A percentile compares a stretch with the other conserved stretches of the same genome.
These are phyloP conservation scores for Melanotaenia pygmaea DNA, from an alignment of 2,797 vertebrate genomes.

Conservation along the genomic window DNA sequence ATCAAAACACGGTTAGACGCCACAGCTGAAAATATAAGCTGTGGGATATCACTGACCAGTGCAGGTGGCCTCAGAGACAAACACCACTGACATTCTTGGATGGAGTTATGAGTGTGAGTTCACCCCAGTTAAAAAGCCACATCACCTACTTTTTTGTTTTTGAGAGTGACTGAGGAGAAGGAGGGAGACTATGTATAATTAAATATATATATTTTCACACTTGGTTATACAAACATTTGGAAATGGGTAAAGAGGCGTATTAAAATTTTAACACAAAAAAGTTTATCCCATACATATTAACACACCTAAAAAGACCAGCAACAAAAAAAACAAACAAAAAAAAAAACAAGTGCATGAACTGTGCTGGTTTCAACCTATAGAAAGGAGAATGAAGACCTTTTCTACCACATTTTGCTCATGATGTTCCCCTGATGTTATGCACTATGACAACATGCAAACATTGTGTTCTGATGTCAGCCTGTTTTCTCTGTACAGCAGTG, in stretches of 20 bases:
- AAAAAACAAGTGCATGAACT: neutral
- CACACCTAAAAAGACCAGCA: neutral
- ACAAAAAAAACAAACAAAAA: neutral
- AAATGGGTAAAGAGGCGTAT: constrained; percentile 10
- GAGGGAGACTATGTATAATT: neutral
- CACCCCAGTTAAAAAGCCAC: constrained; percentile 37
- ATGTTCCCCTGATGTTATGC: constrained; percentile 11
- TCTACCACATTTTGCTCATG: neutral
- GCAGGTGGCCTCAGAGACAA: constrained; percentile 69
- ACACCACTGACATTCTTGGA: constrained; percentile 49
- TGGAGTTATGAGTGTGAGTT: constrained; percentile 28
- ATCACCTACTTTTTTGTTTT: constrained; percentile 17
- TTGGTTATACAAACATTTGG: neutral
- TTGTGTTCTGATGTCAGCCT: constrained; percentile 38
- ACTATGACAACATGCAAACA: constrained; percentile 18
- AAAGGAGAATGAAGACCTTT: neutral
- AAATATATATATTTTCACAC: neutral
- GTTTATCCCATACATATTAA: neutral
- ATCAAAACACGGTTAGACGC: constrained; percentile 69
- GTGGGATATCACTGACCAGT: constrained; percentile 52
- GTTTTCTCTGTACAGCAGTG: constrained; percentile 21
- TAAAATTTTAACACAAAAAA: neutral
- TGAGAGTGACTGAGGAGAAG: neutral
- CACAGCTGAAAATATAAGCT: constrained; percentile 63
- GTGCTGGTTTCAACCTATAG: neutral